Percentiles rank a stretch among this genome's conserved stretches.
Conservation (phyloP, 2,797 vertebrate species). For the Oreochromis grahami region DNA sequence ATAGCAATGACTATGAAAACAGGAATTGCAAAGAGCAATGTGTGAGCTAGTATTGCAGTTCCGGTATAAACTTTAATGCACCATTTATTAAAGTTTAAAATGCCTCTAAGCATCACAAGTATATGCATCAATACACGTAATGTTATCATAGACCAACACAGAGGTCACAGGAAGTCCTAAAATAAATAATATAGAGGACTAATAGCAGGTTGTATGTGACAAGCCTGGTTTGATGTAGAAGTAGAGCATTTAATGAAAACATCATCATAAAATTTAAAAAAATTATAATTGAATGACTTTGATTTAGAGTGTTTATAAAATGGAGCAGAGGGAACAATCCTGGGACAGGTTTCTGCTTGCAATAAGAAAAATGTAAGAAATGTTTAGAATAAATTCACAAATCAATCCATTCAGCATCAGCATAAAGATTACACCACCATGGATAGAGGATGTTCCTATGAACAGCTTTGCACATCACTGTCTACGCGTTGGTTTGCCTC, state of each 20-base stretch:
- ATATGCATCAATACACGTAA: background rate
- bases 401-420: background rate
- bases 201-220: rapidly evolving
- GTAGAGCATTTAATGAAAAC: rapidly evolving
- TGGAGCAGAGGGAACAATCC: background rate
- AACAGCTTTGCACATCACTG: rapidly evolving
- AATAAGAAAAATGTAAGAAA: background rate
- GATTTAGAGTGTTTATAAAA: background rate
- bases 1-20: background rate
- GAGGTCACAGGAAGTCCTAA: background rate
- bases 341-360: rapidly evolving
- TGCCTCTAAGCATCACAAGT: background rate
- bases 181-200: background rate
- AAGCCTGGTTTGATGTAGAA: background rate
- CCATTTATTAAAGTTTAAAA: background rate
- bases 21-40: background rate
- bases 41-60: background rate
- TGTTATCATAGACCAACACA: background rate
- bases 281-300: background rate
- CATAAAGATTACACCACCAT: background rate
- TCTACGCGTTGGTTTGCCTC: rapidly evolving
- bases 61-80: background rate
- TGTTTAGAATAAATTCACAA: background rate
- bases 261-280: rapidly evolving
- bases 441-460: background rate